Evolutionary conservation across 2,113 vertebrate species (phyloP).

Genomic region (Apus apus): DNA sequence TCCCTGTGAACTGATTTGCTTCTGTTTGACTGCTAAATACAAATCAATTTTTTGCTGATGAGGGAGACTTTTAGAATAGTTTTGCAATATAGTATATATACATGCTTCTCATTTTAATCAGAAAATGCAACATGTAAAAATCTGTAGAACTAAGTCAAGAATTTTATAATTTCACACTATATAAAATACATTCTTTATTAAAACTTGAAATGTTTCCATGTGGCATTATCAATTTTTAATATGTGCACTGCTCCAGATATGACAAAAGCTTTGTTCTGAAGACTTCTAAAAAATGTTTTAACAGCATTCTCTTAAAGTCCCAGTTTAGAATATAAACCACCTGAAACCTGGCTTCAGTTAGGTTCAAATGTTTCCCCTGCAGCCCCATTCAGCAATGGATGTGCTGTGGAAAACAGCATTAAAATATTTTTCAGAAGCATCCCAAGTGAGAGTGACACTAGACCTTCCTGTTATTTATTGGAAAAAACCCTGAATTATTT

Average conservation of each 20-base stretch:
- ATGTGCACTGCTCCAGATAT: neutral
- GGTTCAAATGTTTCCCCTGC: neutral
- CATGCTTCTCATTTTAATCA: neutral
- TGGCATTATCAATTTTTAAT: neutral
- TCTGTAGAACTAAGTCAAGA: neutral
- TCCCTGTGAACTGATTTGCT: constrained; percentile 94
- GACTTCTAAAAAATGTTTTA: neutral
- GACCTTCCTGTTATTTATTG: neutral
- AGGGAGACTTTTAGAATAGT: constrained; percentile 34
- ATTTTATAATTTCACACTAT: neutral
- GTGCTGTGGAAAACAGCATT: neutral
- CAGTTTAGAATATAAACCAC: neutral
- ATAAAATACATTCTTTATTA: neutral
- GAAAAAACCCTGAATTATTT: neutral
- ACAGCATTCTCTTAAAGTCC: neutral
- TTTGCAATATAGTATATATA: neutral
- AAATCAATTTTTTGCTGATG: constrained; percentile 24
- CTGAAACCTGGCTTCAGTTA: neutral
- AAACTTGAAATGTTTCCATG: neutral
- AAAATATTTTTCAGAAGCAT: neutral
- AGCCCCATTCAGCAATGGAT: neutral
- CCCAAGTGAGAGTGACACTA: neutral
- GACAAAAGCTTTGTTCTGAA: neutral
- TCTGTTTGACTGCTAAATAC: constrained; percentile 87
- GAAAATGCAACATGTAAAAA: neutral